phyloP scores from a whole-genome alignment of 2,888 invertebrate species.

The Melipona bicolor region DNA sequence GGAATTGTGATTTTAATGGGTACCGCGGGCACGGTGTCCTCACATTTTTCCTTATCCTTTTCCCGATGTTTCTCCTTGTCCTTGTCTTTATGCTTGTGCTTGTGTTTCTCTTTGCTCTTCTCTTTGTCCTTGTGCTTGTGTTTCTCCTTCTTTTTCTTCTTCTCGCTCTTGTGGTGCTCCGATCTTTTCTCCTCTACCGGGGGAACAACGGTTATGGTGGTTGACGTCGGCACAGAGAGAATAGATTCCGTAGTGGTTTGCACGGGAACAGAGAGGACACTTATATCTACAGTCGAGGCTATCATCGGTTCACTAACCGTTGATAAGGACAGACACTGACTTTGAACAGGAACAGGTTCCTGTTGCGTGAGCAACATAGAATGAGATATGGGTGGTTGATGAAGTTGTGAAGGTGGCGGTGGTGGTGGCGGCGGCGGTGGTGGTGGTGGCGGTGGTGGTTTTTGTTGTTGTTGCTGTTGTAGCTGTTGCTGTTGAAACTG shows the following conservation, averaged over 20 bases:
- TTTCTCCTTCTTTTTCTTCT: constrained; percentile 74
- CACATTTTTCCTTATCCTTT: constrained; percentile 84
- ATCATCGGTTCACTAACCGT: constrained; percentile 61
- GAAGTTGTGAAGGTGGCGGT: constrained; percentile 24
- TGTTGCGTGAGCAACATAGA: constrained; percentile 49
- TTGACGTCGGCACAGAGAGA: constrained; percentile 47
- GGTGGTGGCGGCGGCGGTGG: too few relatives aligned
- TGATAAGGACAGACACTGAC: constrained; percentile 56
- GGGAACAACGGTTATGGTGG: constrained; percentile 26
- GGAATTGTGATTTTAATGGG: constrained; percentile 87
- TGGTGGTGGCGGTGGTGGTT: neutral
- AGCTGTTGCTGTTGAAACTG: constrained; percentile 64
- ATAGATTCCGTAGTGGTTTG: constrained; percentile 68
- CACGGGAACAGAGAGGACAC: constrained; percentile 69
- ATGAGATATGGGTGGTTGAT: constrained; percentile 53
- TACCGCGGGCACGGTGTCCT: constrained; percentile 87
- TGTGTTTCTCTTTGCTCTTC: constrained; percentile 70
- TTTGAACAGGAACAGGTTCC: constrained; percentile 45
- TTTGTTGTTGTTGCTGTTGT: constrained; percentile 55
- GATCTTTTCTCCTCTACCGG: constrained; percentile 71
- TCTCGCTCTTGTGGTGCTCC: constrained; percentile 80
- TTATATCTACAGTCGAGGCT: constrained; percentile 78
- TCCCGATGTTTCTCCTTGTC: constrained; percentile 92
- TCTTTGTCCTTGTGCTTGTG: constrained; percentile 74
- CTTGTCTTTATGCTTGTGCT: constrained; percentile 84